Percentiles rank a stretch among this genome's conserved stretches.
phyloP scores from a whole-genome alignment of 2,113 vertebrate species.

The Anseranas semipalmata region DNA sequence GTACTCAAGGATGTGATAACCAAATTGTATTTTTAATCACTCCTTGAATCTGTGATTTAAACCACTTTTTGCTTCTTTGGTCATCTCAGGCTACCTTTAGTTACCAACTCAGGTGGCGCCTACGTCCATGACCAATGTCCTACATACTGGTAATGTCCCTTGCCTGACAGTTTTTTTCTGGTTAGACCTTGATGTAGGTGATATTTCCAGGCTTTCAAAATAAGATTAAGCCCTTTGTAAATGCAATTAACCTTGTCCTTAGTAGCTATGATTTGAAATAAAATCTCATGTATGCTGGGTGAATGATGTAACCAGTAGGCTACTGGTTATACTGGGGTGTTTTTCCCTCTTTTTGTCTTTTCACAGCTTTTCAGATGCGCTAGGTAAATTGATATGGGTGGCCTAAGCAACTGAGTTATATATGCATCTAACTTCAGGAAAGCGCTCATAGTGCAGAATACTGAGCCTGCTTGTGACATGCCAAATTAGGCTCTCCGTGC shows the following conservation, averaged over 20 bases:
- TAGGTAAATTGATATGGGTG: neutral
- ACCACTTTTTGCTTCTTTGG: neutral
- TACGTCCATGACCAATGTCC: neutral
- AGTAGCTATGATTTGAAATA: neutral
- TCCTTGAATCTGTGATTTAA: neutral
- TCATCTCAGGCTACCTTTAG: neutral
- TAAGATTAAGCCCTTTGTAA: neutral
- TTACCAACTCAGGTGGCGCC: neutral
- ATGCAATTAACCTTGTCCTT: neutral
- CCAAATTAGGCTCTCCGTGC: neutral
- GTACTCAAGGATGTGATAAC: neutral
- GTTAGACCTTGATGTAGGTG: neutral
- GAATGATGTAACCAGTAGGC: neutral
- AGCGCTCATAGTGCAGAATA: neutral
- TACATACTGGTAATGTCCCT: neutral
- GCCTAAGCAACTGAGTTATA: neutral
- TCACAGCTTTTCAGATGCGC: neutral
- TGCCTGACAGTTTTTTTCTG: neutral
- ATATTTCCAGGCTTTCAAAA: neutral
- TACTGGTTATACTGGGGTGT: neutral
- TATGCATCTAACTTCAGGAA: neutral
- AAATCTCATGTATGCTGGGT: accelerated
- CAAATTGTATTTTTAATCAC: neutral
- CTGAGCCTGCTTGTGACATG: neutral
- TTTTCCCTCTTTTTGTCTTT: neutral